Conservation (phyloP, 2,888 invertebrate genomes). For the Antheraea yamamai region DNA sequence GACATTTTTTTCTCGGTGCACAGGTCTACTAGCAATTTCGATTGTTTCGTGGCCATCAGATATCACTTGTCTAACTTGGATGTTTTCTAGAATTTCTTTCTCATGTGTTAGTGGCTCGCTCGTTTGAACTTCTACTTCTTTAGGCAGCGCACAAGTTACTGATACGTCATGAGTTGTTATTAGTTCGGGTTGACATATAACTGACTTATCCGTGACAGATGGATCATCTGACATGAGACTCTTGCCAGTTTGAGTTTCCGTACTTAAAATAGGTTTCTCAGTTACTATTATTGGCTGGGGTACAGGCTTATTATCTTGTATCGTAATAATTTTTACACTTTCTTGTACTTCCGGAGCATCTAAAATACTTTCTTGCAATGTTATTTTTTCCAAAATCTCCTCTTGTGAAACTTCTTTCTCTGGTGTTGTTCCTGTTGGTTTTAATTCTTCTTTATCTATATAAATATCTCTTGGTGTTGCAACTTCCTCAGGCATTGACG, state of each 20-base stretch:
- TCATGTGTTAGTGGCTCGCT: constrained; percentile 76
- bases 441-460: constrained; percentile 38
- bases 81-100: constrained; percentile 82
- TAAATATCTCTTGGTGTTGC: constrained; percentile 62
- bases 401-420: constrained; percentile 30
- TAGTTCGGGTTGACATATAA: constrained; percentile 64
- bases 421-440: constrained; percentile 25
- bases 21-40: constrained; percentile 85
- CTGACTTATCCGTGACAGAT: constrained; percentile 69
- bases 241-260: constrained; percentile 86
- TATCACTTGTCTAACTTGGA: constrained; percentile 84
- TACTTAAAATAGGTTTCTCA: constrained; percentile 54
- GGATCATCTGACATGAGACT: constrained; percentile 77
- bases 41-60: constrained; percentile 86
- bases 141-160: constrained; percentile 77
- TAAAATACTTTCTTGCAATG: constrained; percentile 33
- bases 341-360: constrained; percentile 34
- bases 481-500: constrained; percentile 88
- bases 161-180: constrained; percentile 75
- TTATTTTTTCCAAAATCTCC: constrained; percentile 31
- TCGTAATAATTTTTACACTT: constrained; percentile 39
- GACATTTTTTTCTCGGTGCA: constrained; percentile 69
- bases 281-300: constrained; percentile 34
- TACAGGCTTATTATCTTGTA: constrained; percentile 47
- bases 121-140: constrained; percentile 84